phyloP scores from a whole-genome alignment of 2,113 vertebrate genomes.

The Brachyhypopomus gauderio region DNA sequence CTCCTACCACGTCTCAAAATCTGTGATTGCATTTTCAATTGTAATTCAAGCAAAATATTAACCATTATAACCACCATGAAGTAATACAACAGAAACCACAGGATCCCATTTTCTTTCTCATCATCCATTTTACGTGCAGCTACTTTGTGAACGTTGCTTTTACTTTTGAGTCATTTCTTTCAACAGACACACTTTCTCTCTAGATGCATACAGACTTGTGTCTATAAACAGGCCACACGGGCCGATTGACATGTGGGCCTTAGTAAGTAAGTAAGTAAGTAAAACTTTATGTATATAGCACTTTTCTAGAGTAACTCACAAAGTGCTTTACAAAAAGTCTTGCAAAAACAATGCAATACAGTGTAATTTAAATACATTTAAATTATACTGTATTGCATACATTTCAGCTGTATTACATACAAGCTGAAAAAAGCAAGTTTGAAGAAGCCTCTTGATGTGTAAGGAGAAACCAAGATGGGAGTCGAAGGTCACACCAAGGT shows the following conservation, averaged over 20 bases:
- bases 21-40: background rate
- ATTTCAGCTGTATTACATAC: too few species aligned
- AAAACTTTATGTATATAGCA: too few species aligned
- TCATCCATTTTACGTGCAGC: background rate
- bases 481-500: too few species aligned
- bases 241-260: background rate
- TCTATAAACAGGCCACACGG: background rate
- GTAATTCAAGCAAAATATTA: constrained; percentile 27
- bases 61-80: background rate
- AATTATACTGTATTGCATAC: too few species aligned
- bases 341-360: too few species aligned
- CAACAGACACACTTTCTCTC: background rate
- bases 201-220: background rate
- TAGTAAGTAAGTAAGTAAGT: too few species aligned
- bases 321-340: too few species aligned
- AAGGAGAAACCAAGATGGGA: too few species aligned
- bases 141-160: background rate
- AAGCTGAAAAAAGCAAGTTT: too few species aligned
- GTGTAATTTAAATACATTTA: too few species aligned
- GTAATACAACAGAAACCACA: background rate
- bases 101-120: background rate
- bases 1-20: constrained; percentile 13
- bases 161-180: background rate
- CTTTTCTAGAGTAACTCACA: too few species aligned
- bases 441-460: too few species aligned